Evolutionary conservation across 1,140 invertebrate species (phyloP), one percentile per base, ranked within the genome.

Genomic region (Conus ventricosus): DNA sequence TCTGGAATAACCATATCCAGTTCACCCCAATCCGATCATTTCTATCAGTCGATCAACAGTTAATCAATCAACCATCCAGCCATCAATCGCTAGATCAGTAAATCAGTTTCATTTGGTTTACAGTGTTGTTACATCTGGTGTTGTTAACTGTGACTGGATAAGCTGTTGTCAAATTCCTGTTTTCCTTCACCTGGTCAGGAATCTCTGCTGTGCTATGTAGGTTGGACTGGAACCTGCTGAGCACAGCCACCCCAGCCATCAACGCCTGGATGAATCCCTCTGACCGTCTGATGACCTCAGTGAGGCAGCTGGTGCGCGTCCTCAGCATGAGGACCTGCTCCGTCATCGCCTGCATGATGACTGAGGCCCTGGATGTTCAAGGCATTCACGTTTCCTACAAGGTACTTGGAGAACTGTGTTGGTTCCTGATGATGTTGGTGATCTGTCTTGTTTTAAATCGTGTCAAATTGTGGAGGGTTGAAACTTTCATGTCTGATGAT

Each of bases 221-320:
- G 91, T 95, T 99, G 88, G 99, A 99, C 95, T 99, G 98, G 98
- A 99, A 99, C 95, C 95, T 99, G 27, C 94, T 99, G 51, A 99
- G 98, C 94, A 99, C 98, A 8, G 98, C 98, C 11, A 98, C 98
- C 0, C 98, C 99, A 0, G 98, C 98, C 0, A 99, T 99, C 88
- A 99, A 99, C 94, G 98, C 98, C 0, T 99, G 98, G 98, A 97
- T 99, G 97, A 99, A 99, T 96, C 98, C 98, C 0, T 97, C 97
- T 93, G 98, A 99, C 95, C 96, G 98, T 3, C 88, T 94, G 87
- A 89, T 94, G 83, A 97, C 98, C 60, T 96, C 97, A 86, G 96
- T 98, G 67, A 90, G 90, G 54, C 87, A 85, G 54, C 89, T 95
- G 51, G 89, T 94, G 15, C 84, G 90, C 71, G 91, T 90, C 13